These are phyloP conservation scores for Caenorhabditis sp. DNA, from an alignment of 2,888 invertebrate species.

Conservation along the genomic window DNA sequence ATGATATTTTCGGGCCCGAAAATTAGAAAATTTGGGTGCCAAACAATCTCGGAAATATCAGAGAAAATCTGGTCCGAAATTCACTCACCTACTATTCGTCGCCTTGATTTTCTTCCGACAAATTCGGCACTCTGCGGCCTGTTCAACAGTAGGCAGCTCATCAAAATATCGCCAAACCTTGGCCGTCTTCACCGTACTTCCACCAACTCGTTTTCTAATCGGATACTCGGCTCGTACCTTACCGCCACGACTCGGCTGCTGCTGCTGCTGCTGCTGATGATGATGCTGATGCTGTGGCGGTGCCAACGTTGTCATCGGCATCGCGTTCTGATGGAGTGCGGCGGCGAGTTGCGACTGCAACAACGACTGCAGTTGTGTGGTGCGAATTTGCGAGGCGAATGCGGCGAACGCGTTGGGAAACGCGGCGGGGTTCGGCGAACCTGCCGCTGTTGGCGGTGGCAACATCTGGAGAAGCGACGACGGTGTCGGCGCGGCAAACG, in stretches of 20 bases:
- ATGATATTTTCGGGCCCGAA: too few relatives aligned
- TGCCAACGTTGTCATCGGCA: neutral
- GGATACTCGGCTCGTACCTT: conserved; percentile 17
- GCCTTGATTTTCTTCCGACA: conserved; percentile 69
- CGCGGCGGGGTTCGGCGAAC: conserved; percentile 16
- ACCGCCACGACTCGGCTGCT: neutral
- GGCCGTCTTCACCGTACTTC: conserved; percentile 51
- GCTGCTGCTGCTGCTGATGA: conserved; percentile 7
- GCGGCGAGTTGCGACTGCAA: conserved; percentile 48
- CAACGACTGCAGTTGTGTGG: conserved; percentile 43
- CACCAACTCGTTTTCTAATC: conserved; percentile 45
- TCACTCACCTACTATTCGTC: conserved; percentile 65
- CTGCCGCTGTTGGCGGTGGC: neutral
- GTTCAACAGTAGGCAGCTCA: conserved; percentile 62
- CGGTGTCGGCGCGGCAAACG: neutral
- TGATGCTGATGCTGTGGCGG: neutral
- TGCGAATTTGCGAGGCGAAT: conserved; percentile 47
- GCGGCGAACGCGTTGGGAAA: conserved; percentile 52
- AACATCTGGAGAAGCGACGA: neutral
- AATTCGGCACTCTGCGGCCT: conserved; percentile 66
- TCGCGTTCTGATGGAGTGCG: conserved; percentile 1
- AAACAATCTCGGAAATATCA: too few relatives aligned
- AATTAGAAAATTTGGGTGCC: too few relatives aligned
- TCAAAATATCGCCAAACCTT: conserved; percentile 67
- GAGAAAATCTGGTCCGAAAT: too few relatives aligned